Evolutionary conservation across 2,888 invertebrate species (phyloP), one percentile per base, ranked within the genome.

Genomic region (Ferdinandea cuprea): DNA sequence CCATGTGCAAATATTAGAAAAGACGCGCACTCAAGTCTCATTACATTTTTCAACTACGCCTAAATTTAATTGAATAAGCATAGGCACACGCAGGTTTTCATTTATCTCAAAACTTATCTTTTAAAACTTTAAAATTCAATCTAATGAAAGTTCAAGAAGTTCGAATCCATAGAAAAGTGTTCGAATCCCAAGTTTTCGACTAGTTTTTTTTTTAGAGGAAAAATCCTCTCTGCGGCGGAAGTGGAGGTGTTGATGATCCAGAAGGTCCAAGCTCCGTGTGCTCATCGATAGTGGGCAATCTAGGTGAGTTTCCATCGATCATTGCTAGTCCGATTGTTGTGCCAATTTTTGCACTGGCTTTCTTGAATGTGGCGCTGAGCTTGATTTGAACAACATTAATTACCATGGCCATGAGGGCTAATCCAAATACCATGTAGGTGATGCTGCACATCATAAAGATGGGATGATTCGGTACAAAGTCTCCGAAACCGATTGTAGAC

Each of bases 401-500:
- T 90, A 97, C 97, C 98, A 99, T 98, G 86, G 98, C 97, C 59
- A 98, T 98, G 17, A 99, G 92, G 0, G 99, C 97, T 77, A 99
- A 92, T 6, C 99, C 99, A 87, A 99, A 97, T 19, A 99, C 95
- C 69, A 99, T 92, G 89, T 99, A 98, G 52, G 98, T 93, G 87
- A 98, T 98, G 37, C 97, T 97, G 68, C 95, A 93, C 93, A 99
- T 95, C 94, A 99, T 97, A 87, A 93, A 94, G 86, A 94, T 92
- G 0, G 98, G 97, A 91, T 97, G 96, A 89, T 95, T 93, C 0
- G 98, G 98, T 0, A 98, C 96, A 83, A 95, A 93, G 91, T 98
- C 98, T 2, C 98, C 98, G 87, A 98, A 96, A n/a, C 99, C 99
- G 73, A 99, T 98, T 0, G 99, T 99, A 0, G 97, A 97, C 94